phyloP scores from a whole-genome alignment of 2,797 vertebrate species.

The Myotis myotis region DNA sequence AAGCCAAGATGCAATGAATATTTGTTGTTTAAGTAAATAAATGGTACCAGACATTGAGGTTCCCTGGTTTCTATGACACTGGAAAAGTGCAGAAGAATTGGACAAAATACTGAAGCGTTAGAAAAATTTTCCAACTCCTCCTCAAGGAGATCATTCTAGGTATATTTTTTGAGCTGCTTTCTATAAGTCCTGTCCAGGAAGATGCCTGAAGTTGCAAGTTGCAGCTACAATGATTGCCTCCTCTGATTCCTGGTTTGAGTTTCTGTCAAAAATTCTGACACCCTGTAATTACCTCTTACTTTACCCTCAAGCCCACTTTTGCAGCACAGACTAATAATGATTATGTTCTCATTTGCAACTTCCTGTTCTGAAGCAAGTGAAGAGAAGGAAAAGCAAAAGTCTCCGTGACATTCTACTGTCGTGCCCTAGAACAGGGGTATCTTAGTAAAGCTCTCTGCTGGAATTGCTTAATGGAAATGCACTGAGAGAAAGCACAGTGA shows the following conservation, averaged over 20 bases:
- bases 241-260: background rate
- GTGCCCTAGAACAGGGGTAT: background rate
- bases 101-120: background rate
- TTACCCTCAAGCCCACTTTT: background rate
- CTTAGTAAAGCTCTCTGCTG: background rate
- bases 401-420: background rate
- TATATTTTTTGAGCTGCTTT: background rate
- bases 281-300: background rate
- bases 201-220: background rate
- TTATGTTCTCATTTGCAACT: background rate
- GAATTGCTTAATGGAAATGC: background rate
- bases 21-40: constrained; percentile 21
- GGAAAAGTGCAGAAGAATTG: background rate
- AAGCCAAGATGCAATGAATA: background rate
- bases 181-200: background rate
- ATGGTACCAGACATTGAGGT: background rate
- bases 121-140: background rate
- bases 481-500: background rate
- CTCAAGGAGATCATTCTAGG: background rate
- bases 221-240: background rate
- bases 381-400: background rate
- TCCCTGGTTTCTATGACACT: background rate
- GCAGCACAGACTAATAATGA: background rate
- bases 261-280: background rate
- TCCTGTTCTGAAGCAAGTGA: constrained; percentile 11